Base-by-base conservation (phyloP, 92 coral and sea anemone genomes). In the Porites divaricata region DNA sequence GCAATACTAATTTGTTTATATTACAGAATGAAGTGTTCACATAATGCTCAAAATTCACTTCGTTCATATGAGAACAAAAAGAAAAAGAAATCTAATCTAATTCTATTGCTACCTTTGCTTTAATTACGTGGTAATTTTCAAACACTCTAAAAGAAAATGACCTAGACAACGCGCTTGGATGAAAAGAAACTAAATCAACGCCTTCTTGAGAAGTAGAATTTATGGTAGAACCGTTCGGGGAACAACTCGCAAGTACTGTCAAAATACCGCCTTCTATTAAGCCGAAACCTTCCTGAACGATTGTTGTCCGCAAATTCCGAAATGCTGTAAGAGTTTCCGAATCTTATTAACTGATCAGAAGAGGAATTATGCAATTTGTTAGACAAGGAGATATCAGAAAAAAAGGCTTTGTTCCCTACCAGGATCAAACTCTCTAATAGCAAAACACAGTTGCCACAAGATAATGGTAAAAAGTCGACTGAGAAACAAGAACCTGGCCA, bases 1-100 rank as follows among this genome's bases (percentile, higher is more conserved):
- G 71, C 72, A 82, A 58, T 71, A 19, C 73, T 64, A 68, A 17
- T 67, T 80, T 35, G 53, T 76, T 69, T 79, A 79, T 53, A 53
- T 68, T 80, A 80, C 85, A 80, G 41, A 52, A 11, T 8, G 19
- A 17, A 8, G 15, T 35, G n/a, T 68, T n/a, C 24, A 16, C 49
- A 58, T 56, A 52, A 21, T 64, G 66, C 58, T 23, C 15, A 21
- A 50, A 17, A 78, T 12, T 49, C 22, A 10, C n/a, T 48, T 63
- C 20, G 63, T 21, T 23, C 14, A 12, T 8, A 75, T 11, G 9
- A 58, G 41, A 57, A 57, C 64, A 58, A 49, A 50, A 16, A 10
- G 7, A 13, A 51, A 51, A 72, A 16, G 54, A 74, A 16, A 15
- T 12, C 20, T 74, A 12, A 19, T 75, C 25, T 58, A 14, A 14